Percentiles rank a stretch among this genome's conserved stretches.
These are phyloP conservation scores for Fringilla coelebs DNA, from an alignment of 2,797 vertebrate genomes.

Conservation along the genomic window DNA sequence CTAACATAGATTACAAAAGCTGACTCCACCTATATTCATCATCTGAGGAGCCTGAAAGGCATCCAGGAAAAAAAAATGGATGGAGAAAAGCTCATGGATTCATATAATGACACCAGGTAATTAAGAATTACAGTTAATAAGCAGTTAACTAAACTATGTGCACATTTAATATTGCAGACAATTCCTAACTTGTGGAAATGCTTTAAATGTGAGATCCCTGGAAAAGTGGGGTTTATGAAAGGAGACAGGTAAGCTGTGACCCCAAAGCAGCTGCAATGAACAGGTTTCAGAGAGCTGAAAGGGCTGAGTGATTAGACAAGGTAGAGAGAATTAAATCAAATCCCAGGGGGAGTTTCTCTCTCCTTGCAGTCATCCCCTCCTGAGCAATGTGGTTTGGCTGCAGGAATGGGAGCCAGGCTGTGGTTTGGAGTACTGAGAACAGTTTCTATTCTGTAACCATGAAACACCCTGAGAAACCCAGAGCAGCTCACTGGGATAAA, in stretches of 20 bases:
- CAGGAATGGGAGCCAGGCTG: not conserved
- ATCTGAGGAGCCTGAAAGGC: not conserved
- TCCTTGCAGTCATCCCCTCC: not conserved
- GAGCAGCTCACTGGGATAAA: not conserved
- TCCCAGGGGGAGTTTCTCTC: not conserved
- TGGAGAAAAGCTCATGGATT: not conserved
- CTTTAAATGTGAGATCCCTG: not conserved
- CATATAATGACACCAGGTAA: fast-evolving
- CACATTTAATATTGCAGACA: not conserved
- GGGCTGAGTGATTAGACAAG: not conserved
- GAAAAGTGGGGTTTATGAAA: not conserved
- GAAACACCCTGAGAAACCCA: not conserved
- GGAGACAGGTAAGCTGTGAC: not conserved
- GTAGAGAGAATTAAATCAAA: not conserved
- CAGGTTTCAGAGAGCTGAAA: not conserved
- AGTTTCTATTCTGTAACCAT: not conserved
- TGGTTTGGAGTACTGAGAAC: not conserved
- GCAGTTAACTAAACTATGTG: not conserved
- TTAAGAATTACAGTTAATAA: not conserved
- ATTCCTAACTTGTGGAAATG: not conserved
- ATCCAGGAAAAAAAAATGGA: not conserved
- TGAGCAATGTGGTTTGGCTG: not conserved
- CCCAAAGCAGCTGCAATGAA: not conserved
- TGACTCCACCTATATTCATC: not conserved
- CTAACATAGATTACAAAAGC: not conserved